Conservation (phyloP, 2,888 invertebrate genomes). For the Metalampra italica region DNA sequence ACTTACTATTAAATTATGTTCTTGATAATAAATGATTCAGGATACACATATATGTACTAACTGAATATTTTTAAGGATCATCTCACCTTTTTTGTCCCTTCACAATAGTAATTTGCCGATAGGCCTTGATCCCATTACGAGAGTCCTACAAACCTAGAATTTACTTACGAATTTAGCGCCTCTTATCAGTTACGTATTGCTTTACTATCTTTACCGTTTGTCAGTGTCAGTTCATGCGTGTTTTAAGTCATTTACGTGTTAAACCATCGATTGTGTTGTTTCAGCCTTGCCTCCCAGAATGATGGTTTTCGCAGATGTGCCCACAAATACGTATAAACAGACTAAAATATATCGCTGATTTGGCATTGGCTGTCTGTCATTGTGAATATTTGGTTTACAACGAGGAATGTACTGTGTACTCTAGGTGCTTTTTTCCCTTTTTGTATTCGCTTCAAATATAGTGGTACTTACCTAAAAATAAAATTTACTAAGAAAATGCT, state of each 20-base stretch:
- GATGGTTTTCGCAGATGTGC: background rate
- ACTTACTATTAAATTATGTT: too few species aligned
- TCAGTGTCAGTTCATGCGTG: background rate
- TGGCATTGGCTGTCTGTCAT: background rate
- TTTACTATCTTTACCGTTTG: constrained; percentile 4
- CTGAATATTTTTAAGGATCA: too few species aligned
- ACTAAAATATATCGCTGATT: background rate
- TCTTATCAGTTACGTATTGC: constrained; percentile 16
- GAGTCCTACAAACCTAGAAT: constrained; percentile 12
- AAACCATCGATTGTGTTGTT: background rate
- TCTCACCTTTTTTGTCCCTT: too few species aligned
- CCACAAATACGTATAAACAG: background rate
- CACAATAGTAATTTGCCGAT: too few species aligned
- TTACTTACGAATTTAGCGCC: constrained; percentile 10
- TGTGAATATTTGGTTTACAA: background rate
- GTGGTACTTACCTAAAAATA: too few species aligned
- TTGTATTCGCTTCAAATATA: too few species aligned
- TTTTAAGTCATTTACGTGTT: background rate
- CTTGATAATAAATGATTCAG: too few species aligned
- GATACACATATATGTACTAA: too few species aligned
- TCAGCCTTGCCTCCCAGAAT: background rate
- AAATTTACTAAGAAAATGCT: too few species aligned
- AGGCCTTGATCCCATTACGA: background rate
- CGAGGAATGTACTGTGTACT: background rate
- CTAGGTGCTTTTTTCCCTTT: too few species aligned